Base-by-base conservation (phyloP, 2,113 vertebrate species). In the Pachyramphus minor region DNA sequence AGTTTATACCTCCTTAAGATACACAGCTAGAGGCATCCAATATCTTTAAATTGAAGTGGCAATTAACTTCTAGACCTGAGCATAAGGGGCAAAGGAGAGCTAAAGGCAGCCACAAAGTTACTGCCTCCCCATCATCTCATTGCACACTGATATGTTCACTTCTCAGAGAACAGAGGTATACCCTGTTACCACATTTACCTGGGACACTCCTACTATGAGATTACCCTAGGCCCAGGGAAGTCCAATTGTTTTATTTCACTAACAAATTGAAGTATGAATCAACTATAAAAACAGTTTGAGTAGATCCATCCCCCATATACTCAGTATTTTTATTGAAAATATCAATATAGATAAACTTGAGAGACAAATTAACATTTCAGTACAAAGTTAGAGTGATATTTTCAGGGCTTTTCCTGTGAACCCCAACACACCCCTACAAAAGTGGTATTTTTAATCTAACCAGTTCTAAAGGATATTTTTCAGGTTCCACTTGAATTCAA, bases 271-370 rank as follows among this genome's bases (percentile, higher is more conserved):
- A 37, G 2, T 30, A 60, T 12, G 5, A 24, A 72, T 56, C n/a
- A 66, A 60, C 27, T 39, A 14, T 5, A 42, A 63, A 72, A 67
- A 44, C 3, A 71, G 33, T 73, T 81, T 12, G 59, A 84, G 11
- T 6, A 72, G 18, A 82, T 35, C 6, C 8, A 78, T 14, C 5
- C 15, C 18, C 10, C 1, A 17, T 1, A 17, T 1, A 2, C 6
- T 72, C 56, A 39, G 5, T 27, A 33, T 28, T 59, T 77, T 45
- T 68, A 31, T 16, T 45, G 31, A 42, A 39, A 50, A 39, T 44
- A 44, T 14, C 35, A 3, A 2, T 31, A 28, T 14, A 22, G 3
- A 23, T 39, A 60, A 56, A 1, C 2, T 50, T 77, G 13, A 2
- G 1, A 42, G 17, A 18, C 6, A 73, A 52, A 22, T 56, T 45